Conservation (phyloP, 53 echinoderm and acorn worm species). For the Antedon mediterranea region DNA sequence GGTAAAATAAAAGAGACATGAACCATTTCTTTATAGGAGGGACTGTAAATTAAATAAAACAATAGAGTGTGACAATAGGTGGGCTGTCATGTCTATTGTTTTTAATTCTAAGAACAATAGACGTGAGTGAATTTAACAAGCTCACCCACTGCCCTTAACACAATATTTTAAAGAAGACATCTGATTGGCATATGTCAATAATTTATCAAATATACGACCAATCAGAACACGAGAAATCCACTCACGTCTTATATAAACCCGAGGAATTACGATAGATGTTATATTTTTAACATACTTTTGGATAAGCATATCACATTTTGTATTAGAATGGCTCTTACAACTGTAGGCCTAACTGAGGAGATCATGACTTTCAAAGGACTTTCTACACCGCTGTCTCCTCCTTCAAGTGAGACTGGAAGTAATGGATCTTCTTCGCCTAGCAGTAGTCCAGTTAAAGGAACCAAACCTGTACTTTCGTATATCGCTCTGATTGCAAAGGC, state of each 20-base stretch:
- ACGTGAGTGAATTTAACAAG: not conserved
- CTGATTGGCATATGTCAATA: not conserved
- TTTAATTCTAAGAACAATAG: not conserved
- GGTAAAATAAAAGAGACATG: not conserved
- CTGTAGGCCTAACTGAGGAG: not conserved
- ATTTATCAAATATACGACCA: not conserved
- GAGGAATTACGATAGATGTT: not conserved
- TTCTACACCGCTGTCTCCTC: not conserved
- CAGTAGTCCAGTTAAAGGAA: not conserved
- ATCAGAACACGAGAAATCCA: not conserved
- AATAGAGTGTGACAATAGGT: not conserved
- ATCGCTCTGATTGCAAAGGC: conserved; percentile 92
- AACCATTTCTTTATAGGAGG: not conserved
- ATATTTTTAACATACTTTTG: not conserved
- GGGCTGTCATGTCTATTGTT: not conserved
- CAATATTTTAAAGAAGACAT: not conserved
- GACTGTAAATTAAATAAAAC: not conserved
- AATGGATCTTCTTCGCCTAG: not conserved
- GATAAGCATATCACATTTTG: not conserved
- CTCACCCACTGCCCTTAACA: not conserved
- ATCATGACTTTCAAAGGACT: not conserved
- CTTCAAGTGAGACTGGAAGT: not conserved
- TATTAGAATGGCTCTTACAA: not conserved
- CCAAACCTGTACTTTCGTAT: conserved; percentile 78
- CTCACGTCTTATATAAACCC: not conserved